Base-by-base conservation (phyloP, 2,797 vertebrate genomes). In the Lithobates sylvaticus region DNA sequence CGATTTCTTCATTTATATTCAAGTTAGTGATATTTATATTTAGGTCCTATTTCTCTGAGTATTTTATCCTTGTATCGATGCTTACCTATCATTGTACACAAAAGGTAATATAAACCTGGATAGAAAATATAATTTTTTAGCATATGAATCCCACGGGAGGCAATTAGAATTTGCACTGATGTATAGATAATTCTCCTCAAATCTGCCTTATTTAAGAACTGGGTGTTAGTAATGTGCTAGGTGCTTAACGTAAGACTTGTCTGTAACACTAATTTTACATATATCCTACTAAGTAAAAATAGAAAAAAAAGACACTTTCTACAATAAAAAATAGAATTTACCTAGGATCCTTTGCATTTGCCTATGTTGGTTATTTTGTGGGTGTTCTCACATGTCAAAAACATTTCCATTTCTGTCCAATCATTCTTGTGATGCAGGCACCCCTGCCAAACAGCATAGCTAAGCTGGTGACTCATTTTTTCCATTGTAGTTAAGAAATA, bases 91-190 rank as follows among this genome's bases (percentile, higher is more conserved):
- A 47, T 47, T 12, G 10, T 29, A 21, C 79, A 61, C 34, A 29
- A 27, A 82, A 42, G 44, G 12, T 36, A 34, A 82, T 54, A n/a
- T 69, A 72, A 72, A 61, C 10, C 27, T 64, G 23, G 23, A 73
- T 72, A 34, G 79, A 82, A 82, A 73, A 67, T 67, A 29, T 67
- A 67, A 44, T 7, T 61, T 54, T 81, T 58, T 23, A 83, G 81
- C 47, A 54, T 42, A 42, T 64, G 32, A 70, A 71, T 84, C 72
- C 73, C 73, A 39, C 4, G 65, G 54, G 82, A 44, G n/a, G 26
- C 83, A 84, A 78, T 78, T 77, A 78, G 26, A 84, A 67, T 27
- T 47, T 44, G 81, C 64, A 75, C 39, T 36, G 81, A 76, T 76
- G 42, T 76, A 76, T 50, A 68, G 73, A 32, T 76, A 50, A 76